A percentile compares a stretch with the other conserved stretches of the same genome.
These are phyloP conservation scores for Hydriomena furcata DNA, from an alignment of 2,888 invertebrate species.

Conservation along the genomic window DNA sequence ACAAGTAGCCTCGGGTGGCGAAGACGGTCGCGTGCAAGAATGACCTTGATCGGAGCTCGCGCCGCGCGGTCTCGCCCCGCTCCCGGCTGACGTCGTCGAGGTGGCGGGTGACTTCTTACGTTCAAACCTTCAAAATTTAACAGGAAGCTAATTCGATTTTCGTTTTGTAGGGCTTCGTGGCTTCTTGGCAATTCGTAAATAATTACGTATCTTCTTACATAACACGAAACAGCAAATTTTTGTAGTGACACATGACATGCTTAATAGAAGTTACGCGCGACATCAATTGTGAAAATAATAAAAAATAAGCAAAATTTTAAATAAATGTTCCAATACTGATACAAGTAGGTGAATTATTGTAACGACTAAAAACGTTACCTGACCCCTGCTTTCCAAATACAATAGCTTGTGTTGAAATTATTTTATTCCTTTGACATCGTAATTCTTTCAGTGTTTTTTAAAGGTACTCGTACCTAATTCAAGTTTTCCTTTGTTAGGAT, in stretches of 20 bases:
- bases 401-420: constrained; percentile 1
- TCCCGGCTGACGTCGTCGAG: constrained; percentile 44
- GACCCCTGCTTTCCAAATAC: background rate
- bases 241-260: background rate
- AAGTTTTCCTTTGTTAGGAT: constrained; percentile 12
- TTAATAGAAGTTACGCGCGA: no score
- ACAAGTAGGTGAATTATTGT: no score
- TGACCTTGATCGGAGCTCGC: constrained; percentile 66
- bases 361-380: no score
- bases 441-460: constrained; percentile 3
- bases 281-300: background rate
- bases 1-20: constrained; percentile 64
- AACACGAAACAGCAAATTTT: constrained; percentile 1
- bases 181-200: constrained; percentile 3
- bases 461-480: no score
- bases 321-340: no score
- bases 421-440: constrained; percentile 6
- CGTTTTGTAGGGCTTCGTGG: constrained; percentile 21
- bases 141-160: constrained; percentile 28
- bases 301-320: background rate
- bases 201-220: constrained; percentile 11
- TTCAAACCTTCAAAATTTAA: constrained; percentile 39
- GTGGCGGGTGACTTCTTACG: constrained; percentile 28
- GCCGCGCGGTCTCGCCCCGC: constrained; percentile 56
- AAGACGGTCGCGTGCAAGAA: constrained; percentile 64